Evolutionary conservation across 2,797 vertebrate genomes (phyloP), one percentile per base, ranked within the genome.

Genomic region (Periophthalmus magnuspinnatus): DNA sequence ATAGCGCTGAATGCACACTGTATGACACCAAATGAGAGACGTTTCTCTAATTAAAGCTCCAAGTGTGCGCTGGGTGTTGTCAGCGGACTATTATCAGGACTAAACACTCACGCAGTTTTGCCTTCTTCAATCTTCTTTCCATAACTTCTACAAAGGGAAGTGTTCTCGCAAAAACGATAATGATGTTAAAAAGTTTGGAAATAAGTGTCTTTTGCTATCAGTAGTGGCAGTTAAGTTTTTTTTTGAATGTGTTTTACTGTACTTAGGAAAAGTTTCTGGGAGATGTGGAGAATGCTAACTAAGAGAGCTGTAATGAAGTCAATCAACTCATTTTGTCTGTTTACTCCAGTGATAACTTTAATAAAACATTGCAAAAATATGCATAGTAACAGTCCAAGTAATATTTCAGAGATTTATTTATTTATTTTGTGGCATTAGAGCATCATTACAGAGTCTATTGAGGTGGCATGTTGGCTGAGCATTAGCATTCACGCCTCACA

Each of bases 131-230:
- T 88, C 83, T 76, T 74, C 79, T 71, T 55, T 75, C 38, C 74
- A 71, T 69, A 69, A 78, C 71, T 79, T 70, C 50, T 75, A 89
- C 85, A 86, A 89, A 90, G 84, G 84, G 81, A 87, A 84, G 81
- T 79, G 81, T 80, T 88, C 83, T 86, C 70, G 82, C 83, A 84
- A 90, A 90, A 90, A 90, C 84, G 74, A 87, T 85, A 80, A 86
- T 77, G 67, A 75, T 78, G 70, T 82, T 28, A 73, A 81, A 77
- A 52, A 73, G 75, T 56, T 72, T 79, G 41, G 72, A 77, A 79
- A 74, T 63, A 67, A 81, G 68, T 69, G 70, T 82, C 0, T 65
- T 79, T 84, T 82, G 70, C 69, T 65, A 65, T 71, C 79, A 76
- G 83, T 80, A 69, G 76, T 84, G 68, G 32, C 21, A 24, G 38